Base-by-base conservation (phyloP, 92 coral and sea anemone genomes). In the Phenganax marumi region DNA sequence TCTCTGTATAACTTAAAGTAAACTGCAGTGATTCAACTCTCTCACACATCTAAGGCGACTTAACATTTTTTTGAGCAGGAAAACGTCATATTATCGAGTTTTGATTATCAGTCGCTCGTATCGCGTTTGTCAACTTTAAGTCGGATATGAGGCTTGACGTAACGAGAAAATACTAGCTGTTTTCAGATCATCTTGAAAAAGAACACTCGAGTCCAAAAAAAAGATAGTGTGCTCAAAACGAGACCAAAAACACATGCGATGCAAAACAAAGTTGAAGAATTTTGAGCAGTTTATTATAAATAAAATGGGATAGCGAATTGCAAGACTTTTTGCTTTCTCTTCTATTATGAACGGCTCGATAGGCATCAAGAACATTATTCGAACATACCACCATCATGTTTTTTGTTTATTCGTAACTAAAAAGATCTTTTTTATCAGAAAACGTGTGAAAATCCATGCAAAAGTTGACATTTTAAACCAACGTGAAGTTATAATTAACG, bases 401-500 rank as follows among this genome's bases (percentile, higher is more conserved):
- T 64, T 64, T 64, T 64, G 18, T 25, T 66, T 66, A 66, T 49
- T 6, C 23, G 49, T 66, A 33, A 33, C 43, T 1, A 33, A 33
- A 33, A 33, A 33, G 2, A 33, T 33, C 48, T 16, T 33, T 49
- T 16, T 33, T 66, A 21, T 66, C 26, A 66, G 26, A 66, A 5
- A 6, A 47, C 33, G 43, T 12, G 43, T 24, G 33, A 25, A 1
- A 66, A 18, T 12, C 26, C 49, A 66, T 66, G 14, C 26, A 66
- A 66, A 66, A 33, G 23, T 66, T 66, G 72, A 66, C 72, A 66
- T 66, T 66, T 18, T 66, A 48, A 66, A 8, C 48, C 43, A 49
- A 66, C 72, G 72, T 17, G 8, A 33, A 33, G 26, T 33, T 66
- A 33, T 66, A 66, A 66, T 66, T 66, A 66, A 47, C 72, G 72